phyloP scores from a whole-genome alignment of 2,888 invertebrate species.

The Molorchus minor region DNA sequence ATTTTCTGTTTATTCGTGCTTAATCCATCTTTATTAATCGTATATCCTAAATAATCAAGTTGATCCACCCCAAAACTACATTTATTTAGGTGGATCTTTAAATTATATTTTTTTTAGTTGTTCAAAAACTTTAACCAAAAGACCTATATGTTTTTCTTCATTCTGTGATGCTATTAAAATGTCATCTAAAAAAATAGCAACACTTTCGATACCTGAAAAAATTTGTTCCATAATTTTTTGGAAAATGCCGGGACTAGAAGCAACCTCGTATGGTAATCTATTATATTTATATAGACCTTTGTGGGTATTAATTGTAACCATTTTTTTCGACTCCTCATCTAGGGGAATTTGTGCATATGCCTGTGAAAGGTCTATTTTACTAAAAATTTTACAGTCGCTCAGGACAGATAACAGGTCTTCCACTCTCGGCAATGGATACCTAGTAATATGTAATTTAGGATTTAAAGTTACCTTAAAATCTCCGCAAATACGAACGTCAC shows the following conservation, averaged over 20 bases:
- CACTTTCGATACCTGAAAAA: slow-evolving; percentile 9
- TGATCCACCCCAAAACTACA: slow-evolving; percentile 6
- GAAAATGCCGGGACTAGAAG: neutral
- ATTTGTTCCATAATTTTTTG: slow-evolving; percentile 10
- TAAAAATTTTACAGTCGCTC: neutral
- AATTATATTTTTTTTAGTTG: no score
- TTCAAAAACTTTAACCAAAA: slow-evolving; percentile 14
- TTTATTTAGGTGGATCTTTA: slow-evolving; percentile 5
- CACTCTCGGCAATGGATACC: slow-evolving; percentile 32
- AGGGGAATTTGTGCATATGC: neutral
- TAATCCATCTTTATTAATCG: slow-evolving; percentile 11
- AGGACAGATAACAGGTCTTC: slow-evolving; percentile 30
- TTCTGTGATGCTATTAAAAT: slow-evolving; percentile 15
- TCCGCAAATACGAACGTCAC: slow-evolving; percentile 15
- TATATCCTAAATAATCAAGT: slow-evolving; percentile 7
- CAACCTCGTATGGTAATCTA: neutral
- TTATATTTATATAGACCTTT: neutral
- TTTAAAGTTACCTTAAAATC: slow-evolving; percentile 26
- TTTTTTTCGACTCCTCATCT: neutral
- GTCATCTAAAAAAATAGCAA: slow-evolving; percentile 5
- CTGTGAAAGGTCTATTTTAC: neutral
- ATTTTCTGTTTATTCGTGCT: no score
- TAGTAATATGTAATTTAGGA: slow-evolving; percentile 18
- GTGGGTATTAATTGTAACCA: neutral
- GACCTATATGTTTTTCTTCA: slow-evolving; percentile 13